Base-by-base conservation (phyloP, 2,797 vertebrate genomes). In the Siniperca scherzeri region DNA sequence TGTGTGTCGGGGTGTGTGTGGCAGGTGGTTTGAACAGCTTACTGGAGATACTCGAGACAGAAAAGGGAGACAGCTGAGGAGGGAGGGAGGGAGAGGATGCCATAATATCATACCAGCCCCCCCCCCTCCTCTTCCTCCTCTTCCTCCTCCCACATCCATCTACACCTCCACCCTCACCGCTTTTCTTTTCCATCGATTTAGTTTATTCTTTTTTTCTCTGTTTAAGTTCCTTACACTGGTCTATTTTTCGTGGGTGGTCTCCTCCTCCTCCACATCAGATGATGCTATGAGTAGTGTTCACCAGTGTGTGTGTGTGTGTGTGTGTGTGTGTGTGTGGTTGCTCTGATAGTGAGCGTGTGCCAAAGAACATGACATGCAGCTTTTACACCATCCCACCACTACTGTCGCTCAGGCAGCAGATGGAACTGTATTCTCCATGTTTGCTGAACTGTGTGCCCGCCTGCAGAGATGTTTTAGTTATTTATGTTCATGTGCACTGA, bases 21-120 rank as follows among this genome's bases (percentile, higher is more conserved):
- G 82, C 87, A 89, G 88, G 87, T 89, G 90, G 90, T 80, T 69
- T 59, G 60, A 82, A 56, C 82, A 77, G 86, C 83, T 86, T 82
- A 81, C 53, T 65, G 60, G 12, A 61, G 74, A 52, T 22, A 42
- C n/a, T 14, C 21, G 36, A n/a, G 60, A 38, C 75, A 59, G 50
- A 22, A 42, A 61, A 42, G 55, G 44, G 38, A 60, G 74, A 77
- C 72, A 83, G 86, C 62, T 80, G 83, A 71, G 40, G 68, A 61
- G 46, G 46, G 33, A n/a, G 69, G 52, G 27, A 22, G 65, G 74
- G 44, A 40, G 21, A 14, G 57, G 70, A 73, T 25, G 57, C 62
- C 55, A 61, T 56, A 70, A 84, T 53, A 77, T 53, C 57, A 66
- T 7, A 25, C 14, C 71, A 69, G 5, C 46, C n/a, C 13, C 8